Evolutionary conservation across 2,797 vertebrate species (phyloP).

Genomic region (Taeniopygia guttata): DNA sequence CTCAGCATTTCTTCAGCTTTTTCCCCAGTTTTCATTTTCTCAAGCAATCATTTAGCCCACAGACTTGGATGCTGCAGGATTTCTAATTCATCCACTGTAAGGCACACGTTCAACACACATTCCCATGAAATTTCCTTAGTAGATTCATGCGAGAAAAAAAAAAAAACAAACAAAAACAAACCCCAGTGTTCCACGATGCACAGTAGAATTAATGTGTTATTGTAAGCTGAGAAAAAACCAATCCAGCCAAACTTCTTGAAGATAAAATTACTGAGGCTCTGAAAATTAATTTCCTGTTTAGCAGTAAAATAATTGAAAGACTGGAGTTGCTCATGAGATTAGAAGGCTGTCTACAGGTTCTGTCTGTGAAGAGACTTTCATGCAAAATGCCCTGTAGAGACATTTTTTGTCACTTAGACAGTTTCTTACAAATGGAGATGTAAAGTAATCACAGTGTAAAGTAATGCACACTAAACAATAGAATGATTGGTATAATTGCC

Average conservation of each 20-base stretch:
- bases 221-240: neutral
- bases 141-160: neutral
- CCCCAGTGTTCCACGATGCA: neutral
- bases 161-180: neutral
- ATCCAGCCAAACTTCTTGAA: neutral
- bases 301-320: conserved; percentile 17
- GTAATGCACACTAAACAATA: neutral
- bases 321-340: neutral
- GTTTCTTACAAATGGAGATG: neutral
- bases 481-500: neutral
- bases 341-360: neutral
- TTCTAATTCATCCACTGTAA: neutral
- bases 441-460: neutral
- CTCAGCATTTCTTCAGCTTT: neutral
- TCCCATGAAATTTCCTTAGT: neutral
- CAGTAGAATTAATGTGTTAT: neutral
- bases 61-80: neutral
- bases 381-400: neutral
- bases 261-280: conserved; percentile 9
- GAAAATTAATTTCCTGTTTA: conserved; percentile 43
- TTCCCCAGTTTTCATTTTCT: neutral
- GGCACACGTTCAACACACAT: neutral
- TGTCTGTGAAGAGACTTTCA: neutral
- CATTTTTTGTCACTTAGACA: neutral
- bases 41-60: neutral